Base-by-base conservation (phyloP, 2,888 invertebrate genomes). In the Andrena chrysosceles region DNA sequence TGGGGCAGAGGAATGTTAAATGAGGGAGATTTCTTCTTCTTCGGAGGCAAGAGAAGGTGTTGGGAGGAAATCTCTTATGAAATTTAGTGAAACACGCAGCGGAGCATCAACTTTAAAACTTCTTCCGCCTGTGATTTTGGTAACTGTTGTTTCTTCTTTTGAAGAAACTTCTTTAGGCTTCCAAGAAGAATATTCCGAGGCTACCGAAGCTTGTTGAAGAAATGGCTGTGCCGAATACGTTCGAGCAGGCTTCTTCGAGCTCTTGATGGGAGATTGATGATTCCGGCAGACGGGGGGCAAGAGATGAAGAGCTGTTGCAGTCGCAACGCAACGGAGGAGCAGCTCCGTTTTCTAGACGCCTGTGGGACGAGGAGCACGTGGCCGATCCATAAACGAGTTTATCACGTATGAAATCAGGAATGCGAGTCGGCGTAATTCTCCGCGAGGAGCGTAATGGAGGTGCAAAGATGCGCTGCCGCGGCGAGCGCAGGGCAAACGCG, bases 361-460 rank as follows among this genome's bases (percentile, higher is more conserved):
- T 33, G 23, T 56, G 42, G 48, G 48, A 60, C n/a, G 60, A 16
- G 31, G 23, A 63, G 54, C 42, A 54, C 70, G 63, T 63, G 52
- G 62, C n/a, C 2, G n/a, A 72, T 35, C 31, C 8, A 16, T 33
- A 31, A 82, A 75, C 52, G 70, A 54, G 52, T 75, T 42, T 49
- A 69, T 49, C 69, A 69, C 52, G 66, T 72, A 76, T 83, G 73
- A 76, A 79, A 60, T 59, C 56, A 68, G 64, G 56, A 83, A 74
- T 75, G 71, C 48, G n/a, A 26, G 35, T 48, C 52, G 33, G 13
- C 42, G 48, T 52, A 72, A 68, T 20, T 68, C 71, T 63, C 59
- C 42, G 67, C 42, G 67, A 4, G 16, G 48, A 33, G 31, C 33
- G 13, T 70, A 54, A 69, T 23, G 6, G 42, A 63, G 56, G 48